Percentiles rank a stretch among this genome's conserved stretches.
Conservation (phyloP, 2,888 invertebrate genomes). For the Philereme transversata region DNA sequence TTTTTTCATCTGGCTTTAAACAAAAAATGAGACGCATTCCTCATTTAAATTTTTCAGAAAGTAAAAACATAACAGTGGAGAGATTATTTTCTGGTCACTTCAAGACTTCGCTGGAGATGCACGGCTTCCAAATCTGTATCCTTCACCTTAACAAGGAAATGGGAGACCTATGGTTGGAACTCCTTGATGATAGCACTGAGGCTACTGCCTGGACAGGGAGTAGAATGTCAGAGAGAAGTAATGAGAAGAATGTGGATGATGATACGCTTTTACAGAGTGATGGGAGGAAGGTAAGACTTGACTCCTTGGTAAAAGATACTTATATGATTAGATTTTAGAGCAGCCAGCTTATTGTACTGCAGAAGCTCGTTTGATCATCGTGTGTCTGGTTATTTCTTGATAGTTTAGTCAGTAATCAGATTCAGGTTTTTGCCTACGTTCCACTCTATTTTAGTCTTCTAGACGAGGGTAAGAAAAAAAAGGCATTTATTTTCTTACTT, state of each 20-base stretch:
- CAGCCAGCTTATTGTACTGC: too few species aligned
- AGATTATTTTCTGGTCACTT: conserved; percentile 84
- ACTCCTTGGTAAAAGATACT: neutral
- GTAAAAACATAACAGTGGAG: conserved; percentile 70
- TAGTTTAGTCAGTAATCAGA: too few species aligned
- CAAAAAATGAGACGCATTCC: neutral
- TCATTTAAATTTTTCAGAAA: conserved; percentile 51
- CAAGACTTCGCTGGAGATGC: conserved; percentile 91
- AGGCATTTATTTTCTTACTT: too few species aligned
- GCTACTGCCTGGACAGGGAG: conserved; percentile 85
- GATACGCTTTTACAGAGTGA: conserved; percentile 54
- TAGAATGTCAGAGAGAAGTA: conserved; percentile 60
- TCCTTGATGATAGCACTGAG: conserved; percentile 83
- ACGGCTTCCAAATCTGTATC: conserved; percentile 90
- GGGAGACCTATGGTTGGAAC: conserved; percentile 75
- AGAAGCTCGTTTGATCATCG: too few species aligned
- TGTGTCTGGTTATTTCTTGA: too few species aligned
- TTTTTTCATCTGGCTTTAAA: neutral
- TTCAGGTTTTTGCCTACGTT: too few species aligned
- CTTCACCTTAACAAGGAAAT: conserved; percentile 78
- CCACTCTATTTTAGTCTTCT: too few species aligned
- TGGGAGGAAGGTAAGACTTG: conserved; percentile 53
- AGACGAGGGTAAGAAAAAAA: too few species aligned
- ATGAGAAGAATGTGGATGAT: conserved; percentile 56
- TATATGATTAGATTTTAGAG: too few species aligned